Evolutionary conservation across 2,888 invertebrate genomes (phyloP), one percentile per base, ranked within the genome.

Genomic region (Lepeophtheirus nordmannii): DNA sequence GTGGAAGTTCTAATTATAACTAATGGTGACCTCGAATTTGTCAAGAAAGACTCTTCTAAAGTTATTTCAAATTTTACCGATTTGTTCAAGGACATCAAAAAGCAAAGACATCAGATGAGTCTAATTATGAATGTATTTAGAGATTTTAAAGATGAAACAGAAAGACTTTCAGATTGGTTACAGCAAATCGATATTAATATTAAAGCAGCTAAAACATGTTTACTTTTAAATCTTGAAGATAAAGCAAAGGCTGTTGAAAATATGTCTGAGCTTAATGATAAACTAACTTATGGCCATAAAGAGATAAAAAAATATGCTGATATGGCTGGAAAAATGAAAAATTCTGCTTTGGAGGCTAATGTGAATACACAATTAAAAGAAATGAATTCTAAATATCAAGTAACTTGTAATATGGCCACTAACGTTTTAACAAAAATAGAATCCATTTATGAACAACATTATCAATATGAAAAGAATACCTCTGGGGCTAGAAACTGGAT

Each of bases 131-230:
- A 81, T 65, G 87, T 89, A 72, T 89, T 90, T 87, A 82, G 89
- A 67, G 87, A 89, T 68, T 92, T 88, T 77, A 91, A 91, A 75
- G 91, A 91, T 73, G 91, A 92, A 75, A 90, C 88, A 73, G 91
- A 92, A 74, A 82, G 88, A 68, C 77, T 92, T 17, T 89, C 89
- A 63, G 91, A 92, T 74, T 92, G 91, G 91, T 76, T 92, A 39
- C 91, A 91, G 73, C 90, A 91, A 75, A 88, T 88, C 72, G 90
- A 91, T 72, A 89, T 90, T 71, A 80, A 90, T 10, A 86, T 90
- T 12, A 91, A 92, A 74, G 88, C 89, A 67, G 88, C 91, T 72
- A 92, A 92, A 75, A 82, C 88, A 30, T 85, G 87, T 23, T 77
- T 90, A 12, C 80, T 87, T 30, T 83, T 88, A 2, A 87, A 84